Base-by-base conservation (phyloP, 2,113 vertebrate genomes). In the Chiloscyllium plagiosum region DNA sequence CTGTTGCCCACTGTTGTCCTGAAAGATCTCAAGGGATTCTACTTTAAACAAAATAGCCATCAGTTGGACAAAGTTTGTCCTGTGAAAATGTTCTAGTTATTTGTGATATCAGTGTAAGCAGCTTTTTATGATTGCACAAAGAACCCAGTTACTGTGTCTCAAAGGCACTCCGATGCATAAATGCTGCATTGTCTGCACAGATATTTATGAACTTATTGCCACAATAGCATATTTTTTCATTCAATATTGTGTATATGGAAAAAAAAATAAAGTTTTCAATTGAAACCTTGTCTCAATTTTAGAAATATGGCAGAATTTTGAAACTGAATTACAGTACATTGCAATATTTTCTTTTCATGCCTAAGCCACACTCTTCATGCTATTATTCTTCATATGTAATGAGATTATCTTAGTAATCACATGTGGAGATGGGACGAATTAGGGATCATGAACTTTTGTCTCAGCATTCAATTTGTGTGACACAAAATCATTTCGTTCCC, bases 191-290 rank as follows among this genome's bases (percentile, higher is more conserved):
- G 97, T 96, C 97, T 97, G 96, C 97, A 97, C 97, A 97, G 96
- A 96, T 97, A 97, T 97, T 97, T 97, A 97, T 97, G 97, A 97
- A 96, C 97, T 96, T 96, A 85, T 96, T 97, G 97, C 97, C 97
- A 97, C 97, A 95, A 95, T 95, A 95, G 69, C 68, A 76, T 95
- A 95, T 96, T 97, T 97, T 96, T 97, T 95, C 97, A 97, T 97
- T 97, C 72, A 97, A 96, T 94, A 94, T 96, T n/a, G 96, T 97
- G 94, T 50, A 95, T 72, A 95, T 85, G 72, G 42, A 83, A 95
- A 85, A 83, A 83, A 85, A n/a, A 83, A 96, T 96, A 97, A 93
- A 76, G 78, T 96, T 97, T 97, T 97, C 97, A 96, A 97, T 97
- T 97, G 97, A 98, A 96, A 94, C 26, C 50, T 69, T 87, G 92